Conservation (phyloP, 2,797 vertebrate genomes). For the Paramormyrops hopkinsi region DNA sequence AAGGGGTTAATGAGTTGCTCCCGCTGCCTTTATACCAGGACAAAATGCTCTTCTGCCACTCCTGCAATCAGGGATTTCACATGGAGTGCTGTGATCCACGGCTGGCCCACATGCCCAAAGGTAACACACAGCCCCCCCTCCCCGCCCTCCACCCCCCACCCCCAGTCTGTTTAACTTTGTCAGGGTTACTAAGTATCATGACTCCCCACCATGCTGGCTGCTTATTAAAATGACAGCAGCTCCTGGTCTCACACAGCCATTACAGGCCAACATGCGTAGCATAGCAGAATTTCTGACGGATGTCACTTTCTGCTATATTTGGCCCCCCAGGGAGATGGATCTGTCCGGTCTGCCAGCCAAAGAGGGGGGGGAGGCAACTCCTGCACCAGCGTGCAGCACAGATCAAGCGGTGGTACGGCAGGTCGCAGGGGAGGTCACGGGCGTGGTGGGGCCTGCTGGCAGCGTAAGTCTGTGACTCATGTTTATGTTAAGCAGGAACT, state of each 20-base stretch:
- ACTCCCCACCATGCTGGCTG: neutral
- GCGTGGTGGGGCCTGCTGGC: slow-evolving; percentile 67
- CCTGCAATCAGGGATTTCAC: slow-evolving; percentile 97
- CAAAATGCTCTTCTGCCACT: slow-evolving; percentile 99
- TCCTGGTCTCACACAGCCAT: neutral
- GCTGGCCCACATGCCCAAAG: slow-evolving; percentile 99
- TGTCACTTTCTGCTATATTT: slow-evolving; percentile 28
- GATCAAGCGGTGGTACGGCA: slow-evolving; percentile 98
- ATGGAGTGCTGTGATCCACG: slow-evolving; percentile 99
- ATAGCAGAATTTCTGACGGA: neutral
- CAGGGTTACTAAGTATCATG: neutral
- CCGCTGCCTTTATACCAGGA: slow-evolving; percentile 62
- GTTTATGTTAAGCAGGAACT: neutral
- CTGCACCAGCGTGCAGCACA: slow-evolving; percentile 96
- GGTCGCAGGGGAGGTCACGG: slow-evolving; percentile 73
- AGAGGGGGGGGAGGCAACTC: slow-evolving; percentile 82
- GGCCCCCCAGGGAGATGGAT: slow-evolving; percentile 89
- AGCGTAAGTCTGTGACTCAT: neutral
- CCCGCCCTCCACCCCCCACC: neutral
- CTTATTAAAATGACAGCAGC: neutral
- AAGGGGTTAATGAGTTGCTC: neutral
- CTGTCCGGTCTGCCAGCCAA: slow-evolving; percentile 98
- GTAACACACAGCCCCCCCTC: slow-evolving; percentile 54
- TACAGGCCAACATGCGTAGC: neutral
- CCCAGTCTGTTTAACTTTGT: neutral